These are phyloP conservation scores for Dreissena rostriformis DNA, from an alignment of 1,140 invertebrate species.

Conservation along the genomic window DNA sequence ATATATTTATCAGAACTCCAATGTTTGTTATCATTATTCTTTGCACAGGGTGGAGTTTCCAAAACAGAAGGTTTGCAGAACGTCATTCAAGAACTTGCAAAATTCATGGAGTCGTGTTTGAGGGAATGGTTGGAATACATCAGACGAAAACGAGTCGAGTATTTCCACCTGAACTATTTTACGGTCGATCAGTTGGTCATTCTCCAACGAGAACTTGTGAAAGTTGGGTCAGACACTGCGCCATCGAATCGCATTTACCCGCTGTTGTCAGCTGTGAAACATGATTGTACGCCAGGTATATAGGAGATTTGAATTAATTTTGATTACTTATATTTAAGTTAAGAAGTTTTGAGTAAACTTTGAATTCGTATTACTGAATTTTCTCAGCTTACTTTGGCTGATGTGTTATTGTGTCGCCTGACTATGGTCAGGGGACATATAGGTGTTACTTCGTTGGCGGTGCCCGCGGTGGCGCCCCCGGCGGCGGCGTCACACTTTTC, in stretches of 20 bases:
- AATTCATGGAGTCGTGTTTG: slow-evolving; percentile 72
- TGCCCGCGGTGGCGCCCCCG: too few species aligned
- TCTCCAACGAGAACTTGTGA: slow-evolving; percentile 70
- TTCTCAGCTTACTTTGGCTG: neutral
- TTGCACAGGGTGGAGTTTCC: neutral
- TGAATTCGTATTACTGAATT: neutral
- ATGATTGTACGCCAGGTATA: slow-evolving; percentile 55
- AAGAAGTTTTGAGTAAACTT: neutral
- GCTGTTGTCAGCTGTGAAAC: slow-evolving; percentile 64
- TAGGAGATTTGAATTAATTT: neutral
- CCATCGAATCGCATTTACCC: slow-evolving; percentile 60
- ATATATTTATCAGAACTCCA: neutral
- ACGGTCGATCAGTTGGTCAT: slow-evolving; percentile 75
- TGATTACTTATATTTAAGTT: neutral
- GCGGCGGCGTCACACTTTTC: too few species aligned
- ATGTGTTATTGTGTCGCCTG: too few species aligned
- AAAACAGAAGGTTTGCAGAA: slow-evolving; percentile 1
- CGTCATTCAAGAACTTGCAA: slow-evolving; percentile 61
- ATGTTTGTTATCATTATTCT: neutral
- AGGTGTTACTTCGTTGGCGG: too few species aligned
- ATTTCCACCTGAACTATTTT: slow-evolving; percentile 71
- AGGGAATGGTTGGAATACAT: slow-evolving; percentile 73
- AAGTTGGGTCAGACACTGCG: slow-evolving; percentile 45
- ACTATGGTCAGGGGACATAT: too few species aligned
- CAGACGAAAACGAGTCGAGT: slow-evolving; percentile 63